Conservation (phyloP, 2,797 vertebrate species). For the Onychomys arenicola region DNA sequence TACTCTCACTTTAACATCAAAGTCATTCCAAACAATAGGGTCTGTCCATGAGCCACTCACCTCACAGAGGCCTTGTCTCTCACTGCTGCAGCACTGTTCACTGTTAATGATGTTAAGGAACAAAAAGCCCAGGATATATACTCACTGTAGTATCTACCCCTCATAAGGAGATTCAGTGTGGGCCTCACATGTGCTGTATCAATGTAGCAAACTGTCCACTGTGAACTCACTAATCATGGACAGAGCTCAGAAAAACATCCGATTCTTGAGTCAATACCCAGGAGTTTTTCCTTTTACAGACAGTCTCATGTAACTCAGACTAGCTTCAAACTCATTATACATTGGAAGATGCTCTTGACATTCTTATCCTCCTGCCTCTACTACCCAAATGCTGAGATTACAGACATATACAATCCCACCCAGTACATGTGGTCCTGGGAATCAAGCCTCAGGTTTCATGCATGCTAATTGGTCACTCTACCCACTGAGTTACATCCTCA, state of each 20-base stretch:
- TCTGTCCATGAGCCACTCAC: not conserved
- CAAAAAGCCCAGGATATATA: no score
- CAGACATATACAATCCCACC: not conserved
- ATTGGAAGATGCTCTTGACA: not conserved
- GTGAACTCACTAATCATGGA: not conserved
- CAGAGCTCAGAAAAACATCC: not conserved
- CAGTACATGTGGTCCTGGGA: not conserved
- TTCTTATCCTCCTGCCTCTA: not conserved
- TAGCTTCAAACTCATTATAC: not conserved
- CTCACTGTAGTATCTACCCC: not conserved
- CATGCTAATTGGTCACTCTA: not conserved
- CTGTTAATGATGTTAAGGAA: accelerated
- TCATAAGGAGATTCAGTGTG: not conserved
- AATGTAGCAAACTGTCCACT: accelerated
- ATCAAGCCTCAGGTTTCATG: no score
- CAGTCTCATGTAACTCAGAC: not conserved
- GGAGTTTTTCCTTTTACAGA: not conserved
- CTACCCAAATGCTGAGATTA: not conserved
- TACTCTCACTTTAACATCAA: not conserved
- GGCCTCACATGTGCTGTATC: accelerated
- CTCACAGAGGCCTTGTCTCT: no score
- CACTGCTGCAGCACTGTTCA: no score
- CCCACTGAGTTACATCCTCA: not conserved
- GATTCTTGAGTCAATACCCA: not conserved
- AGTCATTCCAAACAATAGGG: no score